These are phyloP conservation scores for Seriola quinqueradiata DNA, from an alignment of 2,113 vertebrate species.

Conservation along the genomic window DNA sequence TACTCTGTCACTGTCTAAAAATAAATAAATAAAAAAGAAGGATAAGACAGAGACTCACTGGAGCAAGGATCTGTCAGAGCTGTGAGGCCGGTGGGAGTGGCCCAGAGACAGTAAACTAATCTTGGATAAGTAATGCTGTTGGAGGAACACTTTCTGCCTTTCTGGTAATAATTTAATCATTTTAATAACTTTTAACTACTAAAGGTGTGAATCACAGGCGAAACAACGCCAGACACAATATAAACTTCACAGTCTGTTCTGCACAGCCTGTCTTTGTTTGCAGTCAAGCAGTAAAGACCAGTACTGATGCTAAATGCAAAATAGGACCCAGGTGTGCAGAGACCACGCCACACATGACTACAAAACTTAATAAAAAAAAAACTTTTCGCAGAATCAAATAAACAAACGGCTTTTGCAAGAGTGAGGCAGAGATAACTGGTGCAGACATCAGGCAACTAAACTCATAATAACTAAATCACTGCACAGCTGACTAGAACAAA, in stretches of 20 bases:
- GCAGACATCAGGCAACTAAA: slow-evolving; percentile 8
- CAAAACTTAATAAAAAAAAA: slow-evolving; percentile 1
- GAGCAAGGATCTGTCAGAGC: not conserved
- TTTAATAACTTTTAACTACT: not conserved
- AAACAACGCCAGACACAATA: slow-evolving; percentile 27
- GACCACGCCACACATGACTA: not conserved
- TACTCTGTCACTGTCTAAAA: slow-evolving; percentile 2
- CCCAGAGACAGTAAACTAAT: not conserved
- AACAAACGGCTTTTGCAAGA: not conserved
- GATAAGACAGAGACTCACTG: not conserved
- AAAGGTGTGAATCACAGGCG: slow-evolving; percentile 27
- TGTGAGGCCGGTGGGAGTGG: not conserved
- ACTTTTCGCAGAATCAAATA: not conserved
- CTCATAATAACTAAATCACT: not conserved
- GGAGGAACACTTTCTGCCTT: not conserved
- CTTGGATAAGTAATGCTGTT: slow-evolving; percentile 1
- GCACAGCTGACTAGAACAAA: not conserved
- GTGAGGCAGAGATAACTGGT: not conserved
- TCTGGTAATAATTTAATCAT: slow-evolving; percentile 1
- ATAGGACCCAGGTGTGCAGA: not conserved
- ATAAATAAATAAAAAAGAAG: not conserved
- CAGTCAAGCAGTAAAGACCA: not conserved
- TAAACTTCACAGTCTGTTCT: slow-evolving; percentile 26
- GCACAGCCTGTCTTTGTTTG: slow-evolving; percentile 27
- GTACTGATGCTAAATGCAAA: slow-evolving; percentile 1